These are phyloP conservation scores for Carpatolechia fugitivella DNA, from an alignment of 2,888 invertebrate species.

Conservation along the genomic window DNA sequence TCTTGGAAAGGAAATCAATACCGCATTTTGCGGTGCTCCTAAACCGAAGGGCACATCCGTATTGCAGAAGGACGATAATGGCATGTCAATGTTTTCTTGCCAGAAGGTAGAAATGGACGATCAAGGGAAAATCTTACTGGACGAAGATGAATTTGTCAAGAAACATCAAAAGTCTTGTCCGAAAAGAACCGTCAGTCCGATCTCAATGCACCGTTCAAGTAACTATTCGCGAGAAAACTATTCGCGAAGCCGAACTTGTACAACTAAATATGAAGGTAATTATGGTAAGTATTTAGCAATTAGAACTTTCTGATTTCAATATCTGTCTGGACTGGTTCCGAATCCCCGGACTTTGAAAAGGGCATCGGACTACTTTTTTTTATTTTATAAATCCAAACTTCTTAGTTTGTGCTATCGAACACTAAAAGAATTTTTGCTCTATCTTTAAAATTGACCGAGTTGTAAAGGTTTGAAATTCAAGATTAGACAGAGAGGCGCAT, in stretches of 20 bases:
- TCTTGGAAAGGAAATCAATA: slow-evolving; percentile 71
- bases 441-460: no score
- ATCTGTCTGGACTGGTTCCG: no score
- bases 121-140: slow-evolving; percentile 64
- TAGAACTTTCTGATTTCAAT: no score
- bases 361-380: no score
- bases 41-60: slow-evolving; percentile 53
- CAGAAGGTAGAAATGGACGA: slow-evolving; percentile 73
- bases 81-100: slow-evolving; percentile 68
- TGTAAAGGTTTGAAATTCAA: no score
- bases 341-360: no score
- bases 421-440: no score
- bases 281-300: no score
- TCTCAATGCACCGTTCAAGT: background rate
- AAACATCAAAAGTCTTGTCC: slow-evolving; percentile 39
- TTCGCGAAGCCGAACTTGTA: background rate
- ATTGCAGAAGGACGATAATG: slow-evolving; percentile 60
- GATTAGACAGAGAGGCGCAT: no score
- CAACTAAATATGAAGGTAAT: background rate
- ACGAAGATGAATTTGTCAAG: slow-evolving; percentile 55
- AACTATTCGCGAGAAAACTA: background rate
- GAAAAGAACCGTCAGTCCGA: slow-evolving; percentile 27
- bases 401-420: no score
- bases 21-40: slow-evolving; percentile 56
- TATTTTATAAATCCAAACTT: no score